A percentile compares a stretch with the other conserved stretches of the same genome.
Evolutionary conservation across 2,888 invertebrate genomes (phyloP).

Genomic region (Acanthopleura granulata): DNA sequence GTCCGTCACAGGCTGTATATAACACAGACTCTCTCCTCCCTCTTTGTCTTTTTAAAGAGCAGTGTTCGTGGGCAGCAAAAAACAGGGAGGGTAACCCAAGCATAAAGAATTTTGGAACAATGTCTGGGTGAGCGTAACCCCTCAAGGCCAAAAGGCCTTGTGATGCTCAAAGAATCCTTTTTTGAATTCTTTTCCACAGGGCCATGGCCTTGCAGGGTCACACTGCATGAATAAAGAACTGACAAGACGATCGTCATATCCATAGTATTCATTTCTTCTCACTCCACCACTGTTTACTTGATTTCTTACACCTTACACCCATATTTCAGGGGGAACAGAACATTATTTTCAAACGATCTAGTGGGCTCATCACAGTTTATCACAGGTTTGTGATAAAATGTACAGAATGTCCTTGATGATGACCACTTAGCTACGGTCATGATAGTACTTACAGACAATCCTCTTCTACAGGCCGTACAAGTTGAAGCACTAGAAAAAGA

Average conservation of each 20-base stretch:
- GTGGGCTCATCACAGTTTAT: background rate
- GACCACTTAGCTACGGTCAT: background rate
- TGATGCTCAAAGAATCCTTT: background rate
- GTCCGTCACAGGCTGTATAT: background rate
- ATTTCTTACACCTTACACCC: too few species aligned
- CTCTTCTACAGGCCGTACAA: background rate
- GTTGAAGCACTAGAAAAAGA: background rate
- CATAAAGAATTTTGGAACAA: too few species aligned
- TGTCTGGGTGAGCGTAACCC: background rate
- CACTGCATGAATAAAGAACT: background rate
- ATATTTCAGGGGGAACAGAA: too few species aligned
- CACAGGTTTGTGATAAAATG: slow-evolving; percentile 10
- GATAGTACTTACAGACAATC: background rate
- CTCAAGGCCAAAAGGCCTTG: background rate
- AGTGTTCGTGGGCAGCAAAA: background rate
- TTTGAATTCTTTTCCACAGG: background rate
- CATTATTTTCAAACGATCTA: too few species aligned
- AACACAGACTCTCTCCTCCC: background rate
- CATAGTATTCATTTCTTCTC: background rate
- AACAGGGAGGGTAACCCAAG: background rate
- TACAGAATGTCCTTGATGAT: background rate
- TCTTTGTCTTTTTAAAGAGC: background rate
- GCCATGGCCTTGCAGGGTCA: background rate
- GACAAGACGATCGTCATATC: background rate
- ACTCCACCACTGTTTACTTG: too few species aligned